phyloP scores from a whole-genome alignment of 2,113 vertebrate species.

The Periophthalmus modestus region DNA sequence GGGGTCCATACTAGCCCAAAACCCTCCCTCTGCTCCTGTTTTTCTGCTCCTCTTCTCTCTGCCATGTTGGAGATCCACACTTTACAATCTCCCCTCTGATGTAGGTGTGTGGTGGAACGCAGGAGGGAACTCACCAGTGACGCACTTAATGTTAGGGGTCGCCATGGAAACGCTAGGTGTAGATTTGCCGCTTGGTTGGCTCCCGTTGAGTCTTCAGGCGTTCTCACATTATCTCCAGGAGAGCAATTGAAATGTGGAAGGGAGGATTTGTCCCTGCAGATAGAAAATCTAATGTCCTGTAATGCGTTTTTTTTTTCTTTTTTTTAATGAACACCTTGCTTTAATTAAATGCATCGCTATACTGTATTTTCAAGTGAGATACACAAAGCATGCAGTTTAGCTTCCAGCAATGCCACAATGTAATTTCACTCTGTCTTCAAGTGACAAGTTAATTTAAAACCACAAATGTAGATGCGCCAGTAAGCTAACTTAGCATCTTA shows the following conservation, averaged over 20 bases:
- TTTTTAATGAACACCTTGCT: constrained; percentile 12
- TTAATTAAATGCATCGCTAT: constrained; percentile 27
- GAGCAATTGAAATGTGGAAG: constrained; percentile 32
- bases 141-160: constrained; percentile 64
- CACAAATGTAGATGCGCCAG: background rate
- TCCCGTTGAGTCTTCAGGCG: constrained; percentile 34
- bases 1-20: constrained; percentile 13
- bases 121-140: constrained; percentile 30
- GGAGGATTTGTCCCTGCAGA: constrained; percentile 24
- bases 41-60: constrained; percentile 17
- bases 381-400: constrained; percentile 24
- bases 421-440: constrained; percentile 1
- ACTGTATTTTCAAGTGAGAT: constrained; percentile 23
- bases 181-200: constrained; percentile 61
- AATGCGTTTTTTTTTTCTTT: constrained; percentile 28
- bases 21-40: constrained; percentile 21
- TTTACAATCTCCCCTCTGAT: constrained; percentile 28
- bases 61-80: constrained; percentile 23
- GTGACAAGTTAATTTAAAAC: constrained; percentile 9
- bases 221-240: constrained; percentile 47
- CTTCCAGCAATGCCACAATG: background rate
- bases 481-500: constrained; percentile 1
- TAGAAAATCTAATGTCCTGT: background rate
- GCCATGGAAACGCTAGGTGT: constrained; percentile 63
- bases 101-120: constrained; percentile 6